phyloP scores from a whole-genome alignment of 2,888 invertebrate species.

The Syrista parreyssii region DNA sequence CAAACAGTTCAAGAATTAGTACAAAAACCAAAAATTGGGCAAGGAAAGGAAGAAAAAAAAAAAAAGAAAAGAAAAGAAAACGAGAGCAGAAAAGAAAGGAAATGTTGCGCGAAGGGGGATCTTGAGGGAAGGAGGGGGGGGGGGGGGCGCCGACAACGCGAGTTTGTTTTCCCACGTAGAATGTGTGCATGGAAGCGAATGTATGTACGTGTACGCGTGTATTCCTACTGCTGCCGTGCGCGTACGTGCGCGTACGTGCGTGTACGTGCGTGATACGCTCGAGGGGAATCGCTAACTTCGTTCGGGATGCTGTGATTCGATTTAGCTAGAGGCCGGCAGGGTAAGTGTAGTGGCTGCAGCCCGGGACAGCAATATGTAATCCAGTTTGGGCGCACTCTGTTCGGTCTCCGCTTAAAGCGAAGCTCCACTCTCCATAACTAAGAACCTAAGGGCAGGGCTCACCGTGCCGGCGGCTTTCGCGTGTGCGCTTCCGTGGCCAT shows the following conservation, averaged over 20 bases:
- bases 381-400: conserved; percentile 48
- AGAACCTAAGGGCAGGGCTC: not conserved
- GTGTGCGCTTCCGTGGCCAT: not conserved
- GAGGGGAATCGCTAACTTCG: conserved; percentile 48
- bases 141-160: not conserved
- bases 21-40: too few species aligned
- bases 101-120: not conserved
- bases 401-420: not conserved
- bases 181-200: not conserved
- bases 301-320: conserved; percentile 60
- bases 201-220: not conserved
- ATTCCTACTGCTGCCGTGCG: too few species aligned
- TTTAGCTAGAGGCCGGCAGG: conserved; percentile 46
- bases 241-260: not conserved
- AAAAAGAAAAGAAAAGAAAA: not conserved
- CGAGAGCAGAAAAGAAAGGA: too few species aligned
- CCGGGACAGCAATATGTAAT: conserved; percentile 50
- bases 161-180: not conserved
- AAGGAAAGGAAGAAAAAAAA: not conserved
- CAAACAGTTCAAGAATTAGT: too few species aligned
- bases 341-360: conserved; percentile 32
- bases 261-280: not conserved
- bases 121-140: not conserved
- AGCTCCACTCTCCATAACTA: too few species aligned
- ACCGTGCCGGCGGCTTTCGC: not conserved